Evolutionary conservation across 2,797 vertebrate genomes (phyloP), one percentile per base, ranked within the genome.

Genomic region (Gobio occitaniae): DNA sequence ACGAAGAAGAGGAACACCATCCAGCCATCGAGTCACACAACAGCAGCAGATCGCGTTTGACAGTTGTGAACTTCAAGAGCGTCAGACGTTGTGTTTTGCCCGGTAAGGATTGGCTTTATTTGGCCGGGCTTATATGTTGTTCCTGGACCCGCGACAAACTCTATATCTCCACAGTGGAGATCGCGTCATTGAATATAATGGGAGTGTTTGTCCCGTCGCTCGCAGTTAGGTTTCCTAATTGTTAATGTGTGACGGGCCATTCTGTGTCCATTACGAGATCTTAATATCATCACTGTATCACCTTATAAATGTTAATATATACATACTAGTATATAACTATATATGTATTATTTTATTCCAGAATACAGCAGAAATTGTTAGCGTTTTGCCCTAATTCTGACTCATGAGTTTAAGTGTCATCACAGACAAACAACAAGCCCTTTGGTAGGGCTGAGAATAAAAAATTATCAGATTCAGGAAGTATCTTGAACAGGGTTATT

Each of bases 31-130:
- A 3, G 8, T 50, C 13, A 15, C 16, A 54, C 15, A 29, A 54
- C 15, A 29, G 54, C 21, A 12, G 54, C 36, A 36, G 75, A 44
- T 44, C 7, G 56, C 8, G 56, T 6, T 61, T 78, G 61, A 66
- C 61, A 66, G 78, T 32, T 11, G 10, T 6, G 25, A 66, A 50
- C 78, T 10, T 79, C 78, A 79, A 66, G 59, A 66, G n/a, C 25
- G 41, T 36, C 72, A 75, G 29, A 38, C 52, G 13, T 52, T 75
- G 72, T 75, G 50, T 32, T 79, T 65, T 50, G 16, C 10, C 78
- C 25, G 78, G 78, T 79, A 79, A 79, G 78, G 1, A 50, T 79
- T 66, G 61, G 3, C 41, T 50, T 66, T 66, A 47, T 63, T 79
- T 79, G 15, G 17, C 78, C 11, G 25, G 61, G 16, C 25, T 36